These are phyloP conservation scores for Patella pellucida DNA, from an alignment of 2,888 invertebrate species.

Conservation along the genomic window DNA sequence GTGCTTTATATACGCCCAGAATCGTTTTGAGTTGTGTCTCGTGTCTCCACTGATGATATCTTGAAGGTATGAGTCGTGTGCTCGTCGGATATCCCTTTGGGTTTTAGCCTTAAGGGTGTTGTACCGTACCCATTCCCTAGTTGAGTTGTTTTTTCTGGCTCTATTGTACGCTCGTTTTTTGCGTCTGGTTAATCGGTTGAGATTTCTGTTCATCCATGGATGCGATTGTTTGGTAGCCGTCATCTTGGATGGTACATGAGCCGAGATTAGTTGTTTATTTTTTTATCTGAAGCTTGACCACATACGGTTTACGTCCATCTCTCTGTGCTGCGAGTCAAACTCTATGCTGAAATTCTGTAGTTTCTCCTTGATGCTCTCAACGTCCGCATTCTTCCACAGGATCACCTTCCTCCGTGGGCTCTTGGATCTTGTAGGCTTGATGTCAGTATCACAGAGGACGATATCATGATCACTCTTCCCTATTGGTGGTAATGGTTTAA, in stretches of 20 bases:
- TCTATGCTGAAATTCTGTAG: not conserved
- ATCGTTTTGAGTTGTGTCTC: constrained; percentile 24
- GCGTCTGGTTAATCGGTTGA: constrained; percentile 12
- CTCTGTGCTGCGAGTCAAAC: not conserved
- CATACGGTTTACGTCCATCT: constrained; percentile 3
- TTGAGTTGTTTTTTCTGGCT: constrained; percentile 8
- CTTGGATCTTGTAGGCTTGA: not conserved
- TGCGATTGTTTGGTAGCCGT: constrained; percentile 14
- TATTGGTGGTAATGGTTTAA: constrained; percentile 13
- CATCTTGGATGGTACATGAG: constrained; percentile 16
- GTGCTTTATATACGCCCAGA: constrained; percentile 36
- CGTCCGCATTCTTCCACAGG: constrained; percentile 20
- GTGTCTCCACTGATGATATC: constrained; percentile 19
- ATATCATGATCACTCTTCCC: constrained; percentile 18
- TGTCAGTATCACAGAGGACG: constrained; percentile 7
- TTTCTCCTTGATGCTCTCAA: not conserved
- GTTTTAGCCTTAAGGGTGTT: constrained; percentile 8
- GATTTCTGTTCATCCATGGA: constrained; percentile 18
- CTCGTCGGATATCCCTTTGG: constrained; percentile 17
- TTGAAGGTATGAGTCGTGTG: constrained; percentile 21
- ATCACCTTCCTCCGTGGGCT: constrained; percentile 15
- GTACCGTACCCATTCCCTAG: constrained; percentile 17
- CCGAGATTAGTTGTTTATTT: not conserved
- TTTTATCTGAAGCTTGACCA: constrained; percentile 11
- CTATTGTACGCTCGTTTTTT: constrained; percentile 13